Evolutionary conservation across 2,797 vertebrate species (phyloP).

Genomic region (Nothura maculosa): DNA sequence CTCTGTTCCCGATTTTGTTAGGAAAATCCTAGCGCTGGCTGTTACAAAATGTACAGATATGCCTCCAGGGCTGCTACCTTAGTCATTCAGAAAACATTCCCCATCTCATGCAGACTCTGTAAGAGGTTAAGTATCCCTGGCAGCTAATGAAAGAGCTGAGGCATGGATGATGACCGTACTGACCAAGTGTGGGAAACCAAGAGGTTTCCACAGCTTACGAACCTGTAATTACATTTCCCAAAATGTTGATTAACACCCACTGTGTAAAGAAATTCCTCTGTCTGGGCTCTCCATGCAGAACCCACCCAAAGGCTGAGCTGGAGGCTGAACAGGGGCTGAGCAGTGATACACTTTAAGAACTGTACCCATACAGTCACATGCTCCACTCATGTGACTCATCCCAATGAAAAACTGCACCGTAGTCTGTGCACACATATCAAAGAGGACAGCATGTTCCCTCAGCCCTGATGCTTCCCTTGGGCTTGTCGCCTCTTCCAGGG

Average conservation of each 20-base stretch:
- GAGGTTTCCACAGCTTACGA: constrained; percentile 33
- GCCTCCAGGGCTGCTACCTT: not conserved
- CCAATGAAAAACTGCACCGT: not conserved
- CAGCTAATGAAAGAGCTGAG: constrained; percentile 18
- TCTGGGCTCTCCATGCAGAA: not conserved
- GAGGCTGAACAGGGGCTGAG: not conserved
- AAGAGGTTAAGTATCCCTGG: constrained; percentile 16
- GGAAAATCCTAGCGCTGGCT: not conserved
- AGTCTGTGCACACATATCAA: fast-evolving
- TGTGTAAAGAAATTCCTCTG: not conserved
- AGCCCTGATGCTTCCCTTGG: not conserved
- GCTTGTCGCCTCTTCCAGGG: fast-evolving
- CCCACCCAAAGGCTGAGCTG: not conserved
- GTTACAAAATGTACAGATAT: not conserved
- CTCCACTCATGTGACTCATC: not conserved
- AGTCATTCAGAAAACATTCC: constrained; percentile 15
- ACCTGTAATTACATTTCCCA: constrained; percentile 44
- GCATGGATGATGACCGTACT: not conserved
- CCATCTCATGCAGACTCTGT: not conserved
- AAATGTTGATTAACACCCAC: constrained; percentile 21
- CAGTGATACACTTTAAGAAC: not conserved
- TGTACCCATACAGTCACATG: not conserved
- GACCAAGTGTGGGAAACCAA: constrained; percentile 36
- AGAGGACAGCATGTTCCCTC: not conserved
- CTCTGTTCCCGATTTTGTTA: not conserved